These are phyloP conservation scores for Nephrocerus scutellatus DNA, from an alignment of 2,888 invertebrate genomes.

Conservation along the genomic window DNA sequence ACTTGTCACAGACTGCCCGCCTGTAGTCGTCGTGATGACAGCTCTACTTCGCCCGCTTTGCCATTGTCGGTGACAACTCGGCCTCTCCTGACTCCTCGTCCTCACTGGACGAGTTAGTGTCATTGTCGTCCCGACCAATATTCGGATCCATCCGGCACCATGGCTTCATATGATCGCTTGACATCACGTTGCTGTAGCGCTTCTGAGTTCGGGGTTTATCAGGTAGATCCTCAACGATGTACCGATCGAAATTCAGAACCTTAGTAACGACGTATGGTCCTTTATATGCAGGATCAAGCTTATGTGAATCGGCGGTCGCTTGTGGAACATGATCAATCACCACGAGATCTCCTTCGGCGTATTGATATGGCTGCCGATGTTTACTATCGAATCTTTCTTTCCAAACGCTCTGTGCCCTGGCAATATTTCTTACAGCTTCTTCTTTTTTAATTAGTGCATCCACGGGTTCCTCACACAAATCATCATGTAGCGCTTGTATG, in stretches of 20 bases:
- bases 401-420: too few species aligned
- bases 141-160: conserved; percentile 13
- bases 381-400: conserved; percentile 14
- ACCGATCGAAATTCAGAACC: conserved; percentile 12
- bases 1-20: too few species aligned
- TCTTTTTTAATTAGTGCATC: not conserved
- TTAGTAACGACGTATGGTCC: conserved; percentile 16
- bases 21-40: too few species aligned
- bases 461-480: not conserved
- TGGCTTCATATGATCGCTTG: conserved; percentile 16
- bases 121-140: conserved; percentile 1
- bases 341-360: conserved; percentile 11
- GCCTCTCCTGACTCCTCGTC: conserved; percentile 12
- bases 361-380: conserved; percentile 11
- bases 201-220: conserved; percentile 9
- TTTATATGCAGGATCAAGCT: conserved; percentile 14
- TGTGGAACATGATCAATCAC: conserved; percentile 11
- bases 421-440: too few species aligned
- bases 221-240: conserved; percentile 15
- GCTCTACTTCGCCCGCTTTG: too few species aligned
- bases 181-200: conserved; percentile 15
- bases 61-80: conserved; percentile 13
- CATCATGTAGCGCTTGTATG: conserved; percentile 11
- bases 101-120: conserved; percentile 4
- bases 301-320: conserved; percentile 13